phyloP scores from a whole-genome alignment of 1,140 invertebrate species.

The Ceratoteleas bidentatus region DNA sequence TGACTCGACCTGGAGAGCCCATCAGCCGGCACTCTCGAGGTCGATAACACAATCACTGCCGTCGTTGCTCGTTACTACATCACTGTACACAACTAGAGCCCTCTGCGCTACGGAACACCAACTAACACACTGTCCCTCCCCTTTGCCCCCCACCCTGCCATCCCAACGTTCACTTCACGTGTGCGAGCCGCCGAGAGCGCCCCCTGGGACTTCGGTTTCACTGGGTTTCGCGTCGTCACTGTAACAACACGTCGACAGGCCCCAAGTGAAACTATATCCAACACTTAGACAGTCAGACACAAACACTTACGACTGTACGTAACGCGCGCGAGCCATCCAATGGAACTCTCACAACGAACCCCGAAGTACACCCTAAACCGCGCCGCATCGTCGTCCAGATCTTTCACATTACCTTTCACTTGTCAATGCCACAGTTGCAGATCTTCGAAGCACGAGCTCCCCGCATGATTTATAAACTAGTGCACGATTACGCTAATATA shows the following conservation, averaged over 20 bases:
- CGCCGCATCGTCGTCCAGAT: slow-evolving; percentile 51
- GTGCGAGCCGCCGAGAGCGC: slow-evolving; percentile 7
- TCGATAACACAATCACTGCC: slow-evolving; percentile 78
- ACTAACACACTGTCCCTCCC: slow-evolving; percentile 66
- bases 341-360: slow-evolving; percentile 31
- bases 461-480: slow-evolving; percentile 48
- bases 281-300: slow-evolving; percentile 69
- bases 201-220: slow-evolving; percentile 20
- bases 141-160: neutral
- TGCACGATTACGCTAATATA: slow-evolving; percentile 48
- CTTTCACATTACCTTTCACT: slow-evolving; percentile 72
- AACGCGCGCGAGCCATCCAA: slow-evolving; percentile 70
- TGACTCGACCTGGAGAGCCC: slow-evolving; percentile 70
- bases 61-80: slow-evolving; percentile 73
- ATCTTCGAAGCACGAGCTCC: no score
- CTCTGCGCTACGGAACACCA: slow-evolving; percentile 66
- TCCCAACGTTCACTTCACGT: slow-evolving; percentile 12
- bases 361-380: no score
- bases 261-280: slow-evolving; percentile 51
- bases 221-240: slow-evolving; percentile 34
- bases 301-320: slow-evolving; percentile 70
- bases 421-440: slow-evolving; percentile 52
- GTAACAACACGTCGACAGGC: slow-evolving; percentile 34
- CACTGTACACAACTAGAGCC: slow-evolving; percentile 78
- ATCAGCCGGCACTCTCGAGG: slow-evolving; percentile 70